Base-by-base conservation (phyloP, 1,140 invertebrate genomes). In the Drosophila watanabei region DNA sequence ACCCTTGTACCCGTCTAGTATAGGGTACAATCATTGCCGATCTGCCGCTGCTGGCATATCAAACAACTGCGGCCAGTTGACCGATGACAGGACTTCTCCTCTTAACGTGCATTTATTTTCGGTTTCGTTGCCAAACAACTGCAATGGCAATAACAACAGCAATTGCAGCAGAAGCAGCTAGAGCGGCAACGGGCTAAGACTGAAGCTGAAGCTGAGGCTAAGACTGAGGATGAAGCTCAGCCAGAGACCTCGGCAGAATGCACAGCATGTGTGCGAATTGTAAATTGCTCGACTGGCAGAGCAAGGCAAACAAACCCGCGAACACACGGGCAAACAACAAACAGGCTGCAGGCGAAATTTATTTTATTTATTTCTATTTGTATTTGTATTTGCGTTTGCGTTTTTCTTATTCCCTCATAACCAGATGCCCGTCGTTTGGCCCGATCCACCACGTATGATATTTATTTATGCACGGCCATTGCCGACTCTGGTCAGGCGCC, bases 261-360 rank as follows among this genome's bases (percentile, higher is more conserved):
- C 86, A 66, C 86, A 89, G 86, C 86, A 89, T 89, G 86, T 89
- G 86, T 86, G 82, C 86, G 86, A 82, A 85, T 89, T 90, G 79
- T 82, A 90, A 89, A 86, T 90, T 90, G 82, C 76, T 81, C 56
- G 57, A 64, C 77, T 85, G 82, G 70, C 82, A 90, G 71, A 73
- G 68, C 71, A 73, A 61, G 69, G 69, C 69, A 73, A 73, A 73
- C 70, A 73, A 72, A 73, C 54, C 56, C 46, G 54, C 41, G 32
- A 71, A 52, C 61, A 70, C 48, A 66, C 48, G 32, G 37, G 48
- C 64, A 79, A 90, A 82, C 75, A 90, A 82, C 79, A 90, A 85
- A 90, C 86, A 82, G 82, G 86, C 66, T 73, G 86, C 60, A 71
- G 68, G 68, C 32, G 72, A 80, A 88, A 79, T 72, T 64, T 65